Evolutionary conservation across 2,888 invertebrate genomes (phyloP), one percentile per base, ranked within the genome.

Genomic region (Chrysodeixis includens): DNA sequence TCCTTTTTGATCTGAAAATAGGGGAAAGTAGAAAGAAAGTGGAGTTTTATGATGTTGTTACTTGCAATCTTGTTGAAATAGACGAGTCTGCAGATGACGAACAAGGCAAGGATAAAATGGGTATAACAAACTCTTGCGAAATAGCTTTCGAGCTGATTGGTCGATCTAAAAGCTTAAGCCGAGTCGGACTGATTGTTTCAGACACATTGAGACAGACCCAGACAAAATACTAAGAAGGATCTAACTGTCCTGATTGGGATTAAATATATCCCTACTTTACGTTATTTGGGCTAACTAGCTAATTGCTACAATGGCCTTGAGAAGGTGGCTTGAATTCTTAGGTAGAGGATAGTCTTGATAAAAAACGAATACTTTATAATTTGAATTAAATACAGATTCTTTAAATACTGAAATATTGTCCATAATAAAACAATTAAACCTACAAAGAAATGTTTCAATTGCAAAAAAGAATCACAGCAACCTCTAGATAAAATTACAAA

Each of bases 1-100:
- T 75, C 67, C 74, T 75, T 74, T 74, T 74, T 75, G 67, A 74
- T 66, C 71, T 26, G 26, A 12, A 18, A 20, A 62, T 60, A 18
- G 62, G 60, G 40, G 71, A 62, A 75, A 75, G 59, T 74, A 66
- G 56, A 66, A 35, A 8, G 32, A 57, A n/a, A 2, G 26, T 4
- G 26, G 26, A 62, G 52, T 66, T 67, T 71, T 30, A 61, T 57
- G 62, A 58, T 51, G 58, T 52, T 26, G 22, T 52, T 52, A 53
- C 22, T 30, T 44, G 2, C 18, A 62, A 49, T 22, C 52, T 26
- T 52, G 22, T 26, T 22, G 14, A 8, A 5, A 7, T 26, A 52
- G 22, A 14, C 2, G 26, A 12, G 6, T 7, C 26, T 26, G 52
- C 12, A 26, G 22, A 26, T 22, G 12, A 40, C n/a, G 40, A 52